Evolutionary conservation across 2,797 vertebrate species (phyloP).

Genomic region (Apogon hyalosoma): DNA sequence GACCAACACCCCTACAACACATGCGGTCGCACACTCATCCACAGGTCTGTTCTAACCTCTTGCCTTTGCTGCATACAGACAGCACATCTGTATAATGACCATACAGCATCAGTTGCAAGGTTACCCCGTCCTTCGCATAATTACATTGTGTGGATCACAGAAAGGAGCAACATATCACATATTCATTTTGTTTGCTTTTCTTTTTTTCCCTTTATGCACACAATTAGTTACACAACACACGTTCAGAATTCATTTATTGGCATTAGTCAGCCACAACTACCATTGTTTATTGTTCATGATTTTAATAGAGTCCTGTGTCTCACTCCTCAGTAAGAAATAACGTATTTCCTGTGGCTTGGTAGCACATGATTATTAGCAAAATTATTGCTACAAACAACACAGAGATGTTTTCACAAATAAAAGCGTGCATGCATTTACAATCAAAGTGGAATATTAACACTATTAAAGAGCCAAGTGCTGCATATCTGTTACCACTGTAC

Average conservation of each 20-base stretch:
- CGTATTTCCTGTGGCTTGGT: not conserved
- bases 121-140: conserved; percentile 22
- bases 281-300: not conserved
- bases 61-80: conserved; percentile 23
- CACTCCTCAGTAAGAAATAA: not conserved
- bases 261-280: not conserved
- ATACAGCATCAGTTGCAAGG: conserved; percentile 25
- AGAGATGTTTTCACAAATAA: not conserved
- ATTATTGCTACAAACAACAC: conserved; percentile 2
- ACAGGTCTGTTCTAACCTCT: conserved; percentile 10
- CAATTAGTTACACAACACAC: not conserved
- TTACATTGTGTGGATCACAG: not conserved
- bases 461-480: not conserved
- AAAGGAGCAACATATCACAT: not conserved
- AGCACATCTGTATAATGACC: conserved; percentile 3
- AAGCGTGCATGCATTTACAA: conserved; percentile 23
- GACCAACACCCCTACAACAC: not conserved
- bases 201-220: not conserved
- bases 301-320: not conserved
- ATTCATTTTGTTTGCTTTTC: not conserved
- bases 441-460: conserved; percentile 12
- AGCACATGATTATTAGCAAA: conserved; percentile 17
- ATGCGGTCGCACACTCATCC: conserved; percentile 1
- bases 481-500: conserved; percentile 29
- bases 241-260: not conserved